phyloP scores from a whole-genome alignment of 2,113 vertebrate genomes.

The Tetraodon nigroviridis region DNA sequence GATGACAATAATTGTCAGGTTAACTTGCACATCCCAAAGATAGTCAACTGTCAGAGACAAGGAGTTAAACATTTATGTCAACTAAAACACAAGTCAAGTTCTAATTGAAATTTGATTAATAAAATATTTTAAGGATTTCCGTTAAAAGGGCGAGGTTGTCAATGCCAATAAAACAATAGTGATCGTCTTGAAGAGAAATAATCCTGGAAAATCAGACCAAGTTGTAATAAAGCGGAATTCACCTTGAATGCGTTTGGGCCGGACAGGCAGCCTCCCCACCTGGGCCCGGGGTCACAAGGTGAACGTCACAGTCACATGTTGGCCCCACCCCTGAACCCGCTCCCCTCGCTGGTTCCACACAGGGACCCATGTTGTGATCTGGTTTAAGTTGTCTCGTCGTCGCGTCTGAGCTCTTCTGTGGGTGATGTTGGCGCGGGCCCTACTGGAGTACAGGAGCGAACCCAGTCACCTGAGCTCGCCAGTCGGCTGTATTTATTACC shows the following conservation, averaged over 20 bases:
- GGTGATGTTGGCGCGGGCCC: slow-evolving; percentile 28
- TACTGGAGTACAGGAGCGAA: slow-evolving; percentile 4
- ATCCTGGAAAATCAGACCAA: not conserved
- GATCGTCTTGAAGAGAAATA: not conserved
- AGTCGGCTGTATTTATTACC: slow-evolving; percentile 64
- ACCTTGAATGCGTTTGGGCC: too few relatives aligned
- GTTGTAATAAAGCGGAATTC: not conserved
- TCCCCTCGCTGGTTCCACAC: too few relatives aligned
- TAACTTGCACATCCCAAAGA: not conserved
- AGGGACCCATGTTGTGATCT: not conserved
- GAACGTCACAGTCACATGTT: not conserved
- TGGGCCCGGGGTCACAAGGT: not conserved
- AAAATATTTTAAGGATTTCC: too few relatives aligned
- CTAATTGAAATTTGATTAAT: too few relatives aligned
- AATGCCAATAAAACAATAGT: too few relatives aligned
- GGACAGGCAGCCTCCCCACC: not conserved
- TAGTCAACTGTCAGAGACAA: not conserved
- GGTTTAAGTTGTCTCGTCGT: not conserved
- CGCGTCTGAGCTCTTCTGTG: slow-evolving; percentile 4
- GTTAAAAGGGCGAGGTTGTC: too few relatives aligned
- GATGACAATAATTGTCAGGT: too few relatives aligned
- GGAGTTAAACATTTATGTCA: too few relatives aligned
- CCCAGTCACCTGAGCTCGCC: slow-evolving; percentile 22
- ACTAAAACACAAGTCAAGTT: too few relatives aligned
- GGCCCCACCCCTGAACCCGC: too few relatives aligned